Conservation (phyloP, 2,113 vertebrate species). For the Seriola aureovittata region DNA sequence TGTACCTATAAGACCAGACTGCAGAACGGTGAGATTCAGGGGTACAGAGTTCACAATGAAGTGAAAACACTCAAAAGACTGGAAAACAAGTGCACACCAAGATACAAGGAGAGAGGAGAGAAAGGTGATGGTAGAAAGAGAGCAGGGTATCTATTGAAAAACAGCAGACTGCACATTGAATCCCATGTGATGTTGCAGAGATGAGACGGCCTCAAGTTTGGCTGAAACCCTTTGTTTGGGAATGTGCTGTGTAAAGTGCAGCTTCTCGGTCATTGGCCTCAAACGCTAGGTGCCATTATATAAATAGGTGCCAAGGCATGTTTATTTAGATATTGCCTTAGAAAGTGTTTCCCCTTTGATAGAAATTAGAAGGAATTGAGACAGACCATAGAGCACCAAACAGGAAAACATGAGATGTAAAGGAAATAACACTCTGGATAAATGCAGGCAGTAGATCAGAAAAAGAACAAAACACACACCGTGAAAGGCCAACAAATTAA, state of each 20-base stretch:
- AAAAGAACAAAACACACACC: background rate
- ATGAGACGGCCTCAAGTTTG: constrained; percentile 26
- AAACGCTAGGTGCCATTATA: background rate
- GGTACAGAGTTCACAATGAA: constrained; percentile 54
- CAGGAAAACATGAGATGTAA: background rate
- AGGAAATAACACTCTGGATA: background rate
- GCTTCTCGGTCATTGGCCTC: constrained; percentile 1
- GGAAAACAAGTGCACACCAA: constrained; percentile 23
- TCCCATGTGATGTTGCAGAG: constrained; percentile 39
- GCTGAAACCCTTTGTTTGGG: background rate
- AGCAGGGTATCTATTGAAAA: constrained; percentile 39
- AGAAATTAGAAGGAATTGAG: background rate
- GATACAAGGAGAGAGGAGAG: constrained; percentile 15
- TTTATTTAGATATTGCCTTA: background rate
- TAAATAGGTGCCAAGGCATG: background rate
- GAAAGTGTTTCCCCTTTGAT: background rate
- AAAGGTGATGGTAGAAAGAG: constrained; percentile 6
- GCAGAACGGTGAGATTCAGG: constrained; percentile 49
- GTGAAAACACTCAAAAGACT: constrained; percentile 45
- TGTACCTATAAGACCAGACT: constrained; percentile 50
- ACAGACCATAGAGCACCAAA: background rate
- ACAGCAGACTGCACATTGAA: constrained; percentile 19
- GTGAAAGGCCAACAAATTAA: background rate
- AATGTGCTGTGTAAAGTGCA: constrained; percentile 18
- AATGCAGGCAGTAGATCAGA: background rate